Evolutionary conservation across 2,888 invertebrate species (phyloP).

Genomic region (Latrodectus elegans): DNA sequence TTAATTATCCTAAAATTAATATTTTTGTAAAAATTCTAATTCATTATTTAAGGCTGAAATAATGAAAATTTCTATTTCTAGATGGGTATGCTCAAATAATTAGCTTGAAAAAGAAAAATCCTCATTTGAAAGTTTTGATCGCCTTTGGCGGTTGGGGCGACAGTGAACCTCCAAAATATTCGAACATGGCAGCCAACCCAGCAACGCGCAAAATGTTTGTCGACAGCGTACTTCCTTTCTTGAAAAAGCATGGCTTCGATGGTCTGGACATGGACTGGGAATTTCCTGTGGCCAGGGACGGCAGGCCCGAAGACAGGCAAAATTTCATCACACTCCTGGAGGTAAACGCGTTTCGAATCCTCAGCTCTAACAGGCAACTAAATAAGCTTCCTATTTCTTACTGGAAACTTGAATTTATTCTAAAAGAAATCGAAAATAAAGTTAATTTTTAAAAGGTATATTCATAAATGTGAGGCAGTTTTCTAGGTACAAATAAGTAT

Average conservation of each 20-base stretch:
- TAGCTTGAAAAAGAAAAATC: slow-evolving; percentile 73
- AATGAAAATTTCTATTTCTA: not conserved
- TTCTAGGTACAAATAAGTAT: no score
- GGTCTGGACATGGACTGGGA: slow-evolving; percentile 88
- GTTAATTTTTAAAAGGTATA: no score
- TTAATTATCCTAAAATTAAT: no score
- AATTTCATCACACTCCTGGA: slow-evolving; percentile 85
- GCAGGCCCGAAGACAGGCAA: slow-evolving; percentile 82
- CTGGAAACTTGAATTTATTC: no score
- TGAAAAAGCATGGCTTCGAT: slow-evolving; percentile 86
- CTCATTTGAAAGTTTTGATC: slow-evolving; percentile 80
- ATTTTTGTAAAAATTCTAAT: no score
- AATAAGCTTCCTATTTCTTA: no score
- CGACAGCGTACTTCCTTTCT: slow-evolving; percentile 78
- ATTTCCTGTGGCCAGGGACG: slow-evolving; percentile 84
- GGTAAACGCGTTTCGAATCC: slow-evolving; percentile 76
- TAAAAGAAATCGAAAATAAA: no score
- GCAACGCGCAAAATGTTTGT: slow-evolving; percentile 78
- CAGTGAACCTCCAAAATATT: slow-evolving; percentile 79
- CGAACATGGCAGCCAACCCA: slow-evolving; percentile 73
- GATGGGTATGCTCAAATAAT: slow-evolving; percentile 74
- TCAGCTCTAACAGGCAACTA: no score
- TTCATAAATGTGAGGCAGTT: no score
- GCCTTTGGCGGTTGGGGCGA: slow-evolving; percentile 81
- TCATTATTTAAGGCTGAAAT: no score